Base-by-base conservation (phyloP, 30 jellyfish, hydroid and myxozoan genomes). In the Aurelia sp. region DNA sequence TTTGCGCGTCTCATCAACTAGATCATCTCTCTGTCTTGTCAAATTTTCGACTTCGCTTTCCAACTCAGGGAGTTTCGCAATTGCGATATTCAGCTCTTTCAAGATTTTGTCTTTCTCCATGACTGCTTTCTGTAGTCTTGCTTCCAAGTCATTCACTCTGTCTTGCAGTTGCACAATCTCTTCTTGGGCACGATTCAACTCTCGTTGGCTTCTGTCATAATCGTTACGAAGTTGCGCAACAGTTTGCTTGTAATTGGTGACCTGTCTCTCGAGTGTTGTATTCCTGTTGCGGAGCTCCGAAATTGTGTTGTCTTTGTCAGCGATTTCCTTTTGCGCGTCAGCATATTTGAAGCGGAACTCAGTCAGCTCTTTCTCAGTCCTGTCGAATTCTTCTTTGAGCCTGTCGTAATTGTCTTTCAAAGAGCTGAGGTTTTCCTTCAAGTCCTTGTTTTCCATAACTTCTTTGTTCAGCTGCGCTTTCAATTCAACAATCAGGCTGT, bases 201-300 rank as follows among this genome's bases (percentile, higher is more conserved):
- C 99, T 33, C 97, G 83, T 81, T 84, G 94, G 87, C 99, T 94
- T 19, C 96, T 74, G 55, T 94, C 97, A 81, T 94, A 94, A 75
- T 89, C 99, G 13, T 67, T 69, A 41, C 97, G 91, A 17, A 89
- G 69, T 67, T 94, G 97, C 53, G 70, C 67, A 47, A 94, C 33
- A 4, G 92, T 84, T 63, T 94, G 99, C 63, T 94, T 94, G 76
- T 74, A 91, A 71, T 60, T 89, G 62, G 91, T 85, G 67, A 94
- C 78, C 63, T 85, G 97, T 55, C 96, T 74, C 50, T 94, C 99
- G 52, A 81, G 68, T 50, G 70, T 89, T 70, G 88, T 62, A 35
- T 84, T 80, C 75, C 90, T 91, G 67, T 80, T 91, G 21, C 84
- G 91, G 70, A 89, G 60, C 67, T 94, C 99, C 2, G 95, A 91